Evolutionary conservation across 2,888 invertebrate genomes (phyloP), one percentile per base, ranked within the genome.

Genomic region (Furcula furcula): DNA sequence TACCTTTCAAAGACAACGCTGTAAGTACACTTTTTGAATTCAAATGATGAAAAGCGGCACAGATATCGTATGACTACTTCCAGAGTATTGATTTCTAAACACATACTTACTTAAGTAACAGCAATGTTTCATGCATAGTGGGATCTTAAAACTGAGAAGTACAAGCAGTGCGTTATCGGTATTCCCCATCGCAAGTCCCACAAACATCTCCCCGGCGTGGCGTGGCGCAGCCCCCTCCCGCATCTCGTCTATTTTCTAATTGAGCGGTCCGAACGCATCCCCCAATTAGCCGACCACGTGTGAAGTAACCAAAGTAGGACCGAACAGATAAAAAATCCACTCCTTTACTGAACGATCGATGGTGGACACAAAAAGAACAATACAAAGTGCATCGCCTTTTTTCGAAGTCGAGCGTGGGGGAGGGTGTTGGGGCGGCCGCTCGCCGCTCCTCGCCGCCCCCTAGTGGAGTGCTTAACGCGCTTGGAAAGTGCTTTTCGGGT

Each of bases 351-450:
- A 76, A 76, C 86, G 87, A 87, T 88, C 88, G 87, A 88, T 88
- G 68, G 78, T 74, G 76, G 82, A 83, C 87, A 84, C 70, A 88
- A 88, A 88, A 88, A 78, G 87, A 84, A 86, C 87, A 86, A 84
- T 85, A 74, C 72, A 70, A 82, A 83, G 81, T 85, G 82, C 82
- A 86, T 85, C 82, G 87, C 86, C 85, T 85, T 87, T 88, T 87
- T 87, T 85, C 81, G 78, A 86, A 81, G 70, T 68, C 64, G 65
- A 64, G 64, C 55, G 67, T 54, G 59, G 63, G 53, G 75, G 62
- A 63, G 72, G 79, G 76, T 72, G 72, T 72, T 55, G 54, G 43
- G 60, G 60, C 47, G 65, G 60, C 48, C 51, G 38, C 31, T 29
- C 48, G 45, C 55, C 60, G 51, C 42, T 54, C 58, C 51, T n/a